Conservation (phyloP, 2,888 invertebrate genomes). For the Apoda limacodes region DNA sequence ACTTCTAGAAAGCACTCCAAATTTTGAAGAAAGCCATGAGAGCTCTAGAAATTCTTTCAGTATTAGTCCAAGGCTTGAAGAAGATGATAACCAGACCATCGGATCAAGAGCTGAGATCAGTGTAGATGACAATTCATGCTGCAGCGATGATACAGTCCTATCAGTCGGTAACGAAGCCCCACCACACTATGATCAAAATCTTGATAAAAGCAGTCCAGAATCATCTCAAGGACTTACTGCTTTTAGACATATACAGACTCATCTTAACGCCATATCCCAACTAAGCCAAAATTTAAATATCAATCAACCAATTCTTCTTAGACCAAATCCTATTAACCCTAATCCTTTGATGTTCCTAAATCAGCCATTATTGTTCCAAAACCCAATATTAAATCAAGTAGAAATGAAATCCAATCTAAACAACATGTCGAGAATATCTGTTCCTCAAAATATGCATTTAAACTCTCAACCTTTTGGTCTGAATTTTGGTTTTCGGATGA, state of each 20-base stretch:
- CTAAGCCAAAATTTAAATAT: constrained; percentile 64
- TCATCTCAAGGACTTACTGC: constrained; percentile 56
- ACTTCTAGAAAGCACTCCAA: constrained; percentile 53
- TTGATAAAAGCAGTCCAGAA: constrained; percentile 33
- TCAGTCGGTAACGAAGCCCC: constrained; percentile 85
- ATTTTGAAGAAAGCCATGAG: constrained; percentile 38
- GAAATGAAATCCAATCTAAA: constrained; percentile 44
- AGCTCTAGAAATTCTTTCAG: constrained; percentile 41
- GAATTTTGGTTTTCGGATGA: constrained; percentile 41
- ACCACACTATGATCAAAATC: constrained; percentile 39
- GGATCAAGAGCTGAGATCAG: constrained; percentile 50
- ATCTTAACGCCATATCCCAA: constrained; percentile 76
- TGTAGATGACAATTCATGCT: constrained; percentile 72
- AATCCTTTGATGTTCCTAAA: constrained; percentile 64
- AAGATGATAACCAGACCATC: constrained; percentile 36
- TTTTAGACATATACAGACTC: constrained; percentile 76
- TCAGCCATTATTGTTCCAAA: constrained; percentile 55
- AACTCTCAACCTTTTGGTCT: constrained; percentile 42
- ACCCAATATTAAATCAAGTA: constrained; percentile 45
- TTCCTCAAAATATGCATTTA: constrained; percentile 38
- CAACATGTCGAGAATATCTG: constrained; percentile 32
- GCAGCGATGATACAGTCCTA: constrained; percentile 82
- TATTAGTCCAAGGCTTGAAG: constrained; percentile 41
- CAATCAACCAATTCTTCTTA: constrained; percentile 48
- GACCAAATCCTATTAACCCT: constrained; percentile 60